phyloP scores from a whole-genome alignment of 64 coral and sea anemone genomes.

The Catalaphyllia jardinei region DNA sequence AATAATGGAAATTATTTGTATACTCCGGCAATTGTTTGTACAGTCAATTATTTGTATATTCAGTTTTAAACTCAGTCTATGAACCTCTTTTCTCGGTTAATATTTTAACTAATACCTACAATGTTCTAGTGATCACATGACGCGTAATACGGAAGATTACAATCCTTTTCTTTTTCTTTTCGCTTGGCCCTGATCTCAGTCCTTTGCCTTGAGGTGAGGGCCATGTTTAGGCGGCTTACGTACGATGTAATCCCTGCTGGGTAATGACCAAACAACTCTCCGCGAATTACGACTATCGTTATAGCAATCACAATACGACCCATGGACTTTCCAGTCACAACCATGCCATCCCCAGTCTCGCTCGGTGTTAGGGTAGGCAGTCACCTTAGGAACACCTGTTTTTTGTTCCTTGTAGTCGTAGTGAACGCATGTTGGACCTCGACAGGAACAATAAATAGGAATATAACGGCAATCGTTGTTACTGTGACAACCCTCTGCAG shows the following conservation, averaged over 20 bases:
- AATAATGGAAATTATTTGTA: no score
- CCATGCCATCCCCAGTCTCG: constrained; percentile 33
- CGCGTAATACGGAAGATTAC: no score
- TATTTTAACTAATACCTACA: neutral
- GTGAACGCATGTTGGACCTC: constrained; percentile 23
- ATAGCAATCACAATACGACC: constrained; percentile 9
- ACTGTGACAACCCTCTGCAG: constrained; percentile 38
- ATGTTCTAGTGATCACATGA: no score
- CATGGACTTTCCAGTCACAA: constrained; percentile 15
- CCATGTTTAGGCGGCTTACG: neutral
- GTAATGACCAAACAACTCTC: neutral
- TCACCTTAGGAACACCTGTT: neutral
- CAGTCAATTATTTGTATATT: no score
- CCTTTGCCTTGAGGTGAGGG: neutral
- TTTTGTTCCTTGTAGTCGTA: constrained; percentile 1
- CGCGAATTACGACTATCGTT: neutral
- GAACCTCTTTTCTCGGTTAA: no score
- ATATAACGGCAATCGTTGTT: constrained; percentile 13
- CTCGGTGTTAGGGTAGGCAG: neutral
- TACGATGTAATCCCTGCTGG: neutral
- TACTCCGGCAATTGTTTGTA: no score
- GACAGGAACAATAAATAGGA: constrained; percentile 15
- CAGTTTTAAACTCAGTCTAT: no score
- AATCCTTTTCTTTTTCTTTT: neutral
- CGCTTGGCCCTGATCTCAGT: neutral